Evolutionary conservation across 2,113 vertebrate genomes (phyloP), one percentile per base, ranked within the genome.

Genomic region (Pangasianodon gigas): DNA sequence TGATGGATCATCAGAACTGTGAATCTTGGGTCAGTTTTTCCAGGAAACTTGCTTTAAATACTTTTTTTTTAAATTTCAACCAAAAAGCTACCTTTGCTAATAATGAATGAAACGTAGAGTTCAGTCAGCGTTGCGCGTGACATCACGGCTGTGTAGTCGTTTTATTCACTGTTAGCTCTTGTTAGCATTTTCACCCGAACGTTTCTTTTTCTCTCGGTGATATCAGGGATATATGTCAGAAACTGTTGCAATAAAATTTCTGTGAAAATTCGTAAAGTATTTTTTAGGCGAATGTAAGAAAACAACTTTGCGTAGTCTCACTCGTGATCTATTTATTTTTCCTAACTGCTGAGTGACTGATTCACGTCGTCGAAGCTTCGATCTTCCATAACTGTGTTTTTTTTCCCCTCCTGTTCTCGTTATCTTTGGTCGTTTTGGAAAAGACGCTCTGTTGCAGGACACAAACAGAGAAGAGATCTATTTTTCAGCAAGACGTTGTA

Each of bases 221-320:
- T 89, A 91, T 91, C 93, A 92, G 92, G 92, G 93, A 92, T 84
- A 80, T 84, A 62, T 19, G 83, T 84, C 80, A 84, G 84, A 87
- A 90, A 84, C 84, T 90, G 56, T 90, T 90, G 88, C 80, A 91
- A 85, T 79, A 89, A n/a, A n/a, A 86, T 48, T 88, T 89, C 52
- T 89, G 54, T 56, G 10, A 77, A 87, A 71, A 83, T 65, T 86
- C 21, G 41, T 11, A 77, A 46, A 83, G 24, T n/a, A 16, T 74
- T 54, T 85, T 88, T 91, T 75, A 60, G 46, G 2, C 62, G 4
- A 77, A 46, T 75, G 84, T 91, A 18, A 1, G 11, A 52, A 77
- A 52, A 86, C 51, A 75, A 83, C 89, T 91, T 91, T 84, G 74
- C 75, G 11, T 90, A 65, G 67, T 85, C 87, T 91, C 60, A 58